Conservation (phyloP, 2,797 vertebrate species). For the Gadopsis bispinosus region DNA sequence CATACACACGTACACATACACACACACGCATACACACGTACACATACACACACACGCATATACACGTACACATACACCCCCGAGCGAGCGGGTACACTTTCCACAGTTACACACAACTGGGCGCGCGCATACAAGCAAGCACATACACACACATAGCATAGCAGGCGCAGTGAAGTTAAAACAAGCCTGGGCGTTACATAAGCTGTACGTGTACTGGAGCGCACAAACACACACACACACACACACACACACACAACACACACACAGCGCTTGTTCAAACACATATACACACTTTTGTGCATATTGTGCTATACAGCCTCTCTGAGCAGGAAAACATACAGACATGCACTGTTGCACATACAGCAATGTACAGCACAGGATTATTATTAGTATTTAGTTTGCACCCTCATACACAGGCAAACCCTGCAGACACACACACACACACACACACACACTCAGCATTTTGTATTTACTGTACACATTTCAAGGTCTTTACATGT, state of each 20-base stretch:
- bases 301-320: conserved; percentile 14
- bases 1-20: not conserved
- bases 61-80: not conserved
- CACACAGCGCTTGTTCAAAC: conserved; percentile 10
- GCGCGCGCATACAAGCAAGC: conserved; percentile 34
- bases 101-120: conserved; percentile 51
- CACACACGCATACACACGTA: conserved; percentile 25
- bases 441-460: conserved; percentile 3
- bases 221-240: conserved; percentile 28
- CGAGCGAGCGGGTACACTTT: conserved; percentile 20
- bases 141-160: conserved; percentile 54
- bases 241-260: conserved; percentile 17
- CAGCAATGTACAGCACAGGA: conserved; percentile 13
- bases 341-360: conserved; percentile 30
- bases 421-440: not conserved
- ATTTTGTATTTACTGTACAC: conserved; percentile 29
- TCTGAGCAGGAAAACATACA: conserved; percentile 44
- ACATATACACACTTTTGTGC: conserved; percentile 8
- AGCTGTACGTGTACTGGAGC: conserved; percentile 59
- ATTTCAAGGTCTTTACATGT: conserved; percentile 19
- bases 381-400: conserved; percentile 28
- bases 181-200: conserved; percentile 75
- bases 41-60: conserved; percentile 7
- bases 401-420: conserved; percentile 2
- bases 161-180: conserved; percentile 54